Percentiles rank a stretch among this genome's conserved stretches.
Evolutionary conservation across 2,888 invertebrate species (phyloP).

Genomic region (Rhagium mordax): DNA sequence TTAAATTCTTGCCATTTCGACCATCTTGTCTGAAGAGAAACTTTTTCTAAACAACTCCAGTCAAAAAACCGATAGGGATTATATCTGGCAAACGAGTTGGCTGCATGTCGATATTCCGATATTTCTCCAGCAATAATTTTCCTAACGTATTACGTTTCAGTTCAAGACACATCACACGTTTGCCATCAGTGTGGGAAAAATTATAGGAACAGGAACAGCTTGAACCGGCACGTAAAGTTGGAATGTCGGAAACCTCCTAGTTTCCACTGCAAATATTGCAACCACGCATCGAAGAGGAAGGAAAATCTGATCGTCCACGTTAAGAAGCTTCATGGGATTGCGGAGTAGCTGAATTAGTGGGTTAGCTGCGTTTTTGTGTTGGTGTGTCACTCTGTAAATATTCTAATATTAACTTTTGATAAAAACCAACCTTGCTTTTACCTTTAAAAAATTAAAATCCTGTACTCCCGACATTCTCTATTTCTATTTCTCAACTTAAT

Average conservation of each 20-base stretch:
- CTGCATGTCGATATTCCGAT: not conserved
- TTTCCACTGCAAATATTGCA: constrained; percentile 48
- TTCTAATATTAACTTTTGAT: too few species aligned
- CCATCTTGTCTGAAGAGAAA: too few species aligned
- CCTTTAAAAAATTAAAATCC: too few species aligned
- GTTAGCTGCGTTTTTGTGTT: not conserved
- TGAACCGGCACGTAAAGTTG: constrained; percentile 46
- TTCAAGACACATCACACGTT: too few species aligned
- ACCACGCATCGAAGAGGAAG: constrained; percentile 58
- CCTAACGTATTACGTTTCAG: not conserved
- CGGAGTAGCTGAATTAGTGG: not conserved
- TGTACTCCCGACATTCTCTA: too few species aligned
- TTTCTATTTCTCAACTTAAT: too few species aligned
- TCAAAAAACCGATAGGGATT: too few species aligned
- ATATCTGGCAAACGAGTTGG: too few species aligned
- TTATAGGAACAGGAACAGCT: constrained; percentile 40
- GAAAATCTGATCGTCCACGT: constrained; percentile 57
- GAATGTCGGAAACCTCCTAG: constrained; percentile 49
- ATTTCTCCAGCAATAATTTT: not conserved
- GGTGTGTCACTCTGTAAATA: too few species aligned
- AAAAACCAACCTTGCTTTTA: too few species aligned
- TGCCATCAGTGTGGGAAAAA: constrained; percentile 45
- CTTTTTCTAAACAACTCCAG: too few species aligned
- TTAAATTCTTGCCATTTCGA: too few species aligned
- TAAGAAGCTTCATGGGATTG: not conserved